Conservation (phyloP, 2,888 invertebrate genomes). For the Gastrophysa polygoni region DNA sequence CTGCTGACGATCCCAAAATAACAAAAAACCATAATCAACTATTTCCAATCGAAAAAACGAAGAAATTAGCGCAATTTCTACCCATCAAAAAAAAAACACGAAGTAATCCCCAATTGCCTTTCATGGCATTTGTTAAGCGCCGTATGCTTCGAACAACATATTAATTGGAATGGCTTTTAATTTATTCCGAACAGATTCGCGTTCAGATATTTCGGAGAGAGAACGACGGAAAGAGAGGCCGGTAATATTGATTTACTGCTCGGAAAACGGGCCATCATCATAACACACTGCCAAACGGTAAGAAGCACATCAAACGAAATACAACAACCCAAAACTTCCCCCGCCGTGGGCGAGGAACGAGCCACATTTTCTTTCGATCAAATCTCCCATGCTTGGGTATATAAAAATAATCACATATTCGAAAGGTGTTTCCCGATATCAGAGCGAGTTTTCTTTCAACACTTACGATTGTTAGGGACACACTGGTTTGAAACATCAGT, state of each 20-base stretch:
- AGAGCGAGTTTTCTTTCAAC: no score
- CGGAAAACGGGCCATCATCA: not conserved
- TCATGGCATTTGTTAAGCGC: not conserved
- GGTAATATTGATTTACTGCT: slow-evolving; percentile 3
- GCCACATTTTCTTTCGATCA: not conserved
- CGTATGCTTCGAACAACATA: not conserved
- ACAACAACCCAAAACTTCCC: not conserved
- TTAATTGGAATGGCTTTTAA: not conserved
- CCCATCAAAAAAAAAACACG: no score
- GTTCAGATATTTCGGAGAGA: not conserved
- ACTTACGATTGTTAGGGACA: no score
- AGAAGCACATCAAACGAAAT: not conserved
- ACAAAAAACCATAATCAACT: no score
- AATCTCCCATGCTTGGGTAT: no score
- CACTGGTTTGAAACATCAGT: no score
- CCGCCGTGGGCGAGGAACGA: not conserved
- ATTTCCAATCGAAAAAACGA: no score
- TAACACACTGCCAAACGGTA: not conserved
- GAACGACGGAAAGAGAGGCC: not conserved
- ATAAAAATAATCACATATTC: no score
- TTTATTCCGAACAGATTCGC: not conserved
- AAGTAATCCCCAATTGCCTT: not conserved
- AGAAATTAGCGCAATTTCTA: no score
- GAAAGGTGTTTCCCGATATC: no score
- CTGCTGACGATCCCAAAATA: no score